Conservation (phyloP, 2,888 invertebrate genomes). For the Amiota communis region DNA sequence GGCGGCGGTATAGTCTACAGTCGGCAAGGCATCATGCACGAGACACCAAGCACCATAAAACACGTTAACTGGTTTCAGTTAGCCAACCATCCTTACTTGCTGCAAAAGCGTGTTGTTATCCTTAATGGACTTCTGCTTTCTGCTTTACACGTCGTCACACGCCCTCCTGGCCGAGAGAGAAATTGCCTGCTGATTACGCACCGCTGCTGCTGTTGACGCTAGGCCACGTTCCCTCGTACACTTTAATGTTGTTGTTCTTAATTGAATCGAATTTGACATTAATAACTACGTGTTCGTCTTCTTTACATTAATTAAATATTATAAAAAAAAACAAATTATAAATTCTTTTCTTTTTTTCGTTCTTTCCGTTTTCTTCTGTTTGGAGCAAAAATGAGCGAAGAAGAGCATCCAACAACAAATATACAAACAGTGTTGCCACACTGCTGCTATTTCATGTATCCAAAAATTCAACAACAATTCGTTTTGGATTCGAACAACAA, state of each 20-base stretch:
- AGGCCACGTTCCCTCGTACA: neutral
- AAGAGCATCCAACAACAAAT: neutral
- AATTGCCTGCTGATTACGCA: slow-evolving; percentile 56
- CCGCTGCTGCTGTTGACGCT: slow-evolving; percentile 35
- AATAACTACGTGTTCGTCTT: neutral
- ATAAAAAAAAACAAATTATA: neutral
- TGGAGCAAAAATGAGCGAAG: too few relatives aligned
- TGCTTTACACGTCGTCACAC: slow-evolving; percentile 68
- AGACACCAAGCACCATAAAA: neutral
- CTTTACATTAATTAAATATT: slow-evolving; percentile 9
- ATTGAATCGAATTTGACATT: slow-evolving; percentile 22
- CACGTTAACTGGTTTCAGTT: slow-evolving; percentile 21
- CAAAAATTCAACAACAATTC: too few relatives aligned
- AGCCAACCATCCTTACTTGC: slow-evolving; percentile 16
- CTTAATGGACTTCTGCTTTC: slow-evolving; percentile 46
- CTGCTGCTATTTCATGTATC: too few relatives aligned
- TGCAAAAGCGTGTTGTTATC: slow-evolving; percentile 33
- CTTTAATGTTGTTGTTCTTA: neutral
- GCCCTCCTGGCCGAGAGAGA: slow-evolving; percentile 52
- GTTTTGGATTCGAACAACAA: too few relatives aligned
- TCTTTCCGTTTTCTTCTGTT: neutral
- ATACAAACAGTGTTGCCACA: slow-evolving; percentile 13
- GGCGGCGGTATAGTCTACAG: neutral
- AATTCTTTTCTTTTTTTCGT: neutral
- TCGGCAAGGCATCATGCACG: neutral